These are phyloP conservation scores for Eulimnadia texana DNA, from an alignment of 1,140 invertebrate genomes.

Conservation along the genomic window DNA sequence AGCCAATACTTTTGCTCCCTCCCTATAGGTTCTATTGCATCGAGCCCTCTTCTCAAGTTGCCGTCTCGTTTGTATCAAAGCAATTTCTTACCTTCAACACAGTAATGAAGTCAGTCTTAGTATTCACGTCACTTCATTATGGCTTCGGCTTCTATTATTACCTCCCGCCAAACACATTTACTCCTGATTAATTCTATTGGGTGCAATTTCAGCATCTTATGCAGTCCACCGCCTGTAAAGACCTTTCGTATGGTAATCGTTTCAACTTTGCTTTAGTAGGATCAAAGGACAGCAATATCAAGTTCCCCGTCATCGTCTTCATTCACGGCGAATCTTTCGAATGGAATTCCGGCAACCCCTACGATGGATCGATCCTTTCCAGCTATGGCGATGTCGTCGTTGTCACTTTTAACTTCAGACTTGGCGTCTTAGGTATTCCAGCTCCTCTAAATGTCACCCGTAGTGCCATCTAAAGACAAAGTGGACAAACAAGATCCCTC, in stretches of 20 bases:
- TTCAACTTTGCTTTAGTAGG: conserved; percentile 9
- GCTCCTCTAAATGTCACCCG: neutral
- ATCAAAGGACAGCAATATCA: conserved; percentile 17
- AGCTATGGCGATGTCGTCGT: conserved; percentile 82
- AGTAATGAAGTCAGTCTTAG: neutral
- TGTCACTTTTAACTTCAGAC: conserved; percentile 80
- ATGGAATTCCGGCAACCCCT: conserved; percentile 83
- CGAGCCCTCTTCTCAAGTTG: neutral
- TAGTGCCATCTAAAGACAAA: neutral
- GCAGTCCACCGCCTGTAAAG: neutral
- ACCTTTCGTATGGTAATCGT: neutral
- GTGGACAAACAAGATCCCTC: too few species aligned
- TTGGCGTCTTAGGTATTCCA: conserved; percentile 68
- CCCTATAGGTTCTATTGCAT: too few species aligned
- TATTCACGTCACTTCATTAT: neutral
- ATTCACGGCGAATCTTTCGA: conserved; percentile 85
- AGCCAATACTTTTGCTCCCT: neutral
- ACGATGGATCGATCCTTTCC: conserved; percentile 73
- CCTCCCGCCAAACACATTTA: neutral
- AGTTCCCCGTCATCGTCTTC: conserved; percentile 64
- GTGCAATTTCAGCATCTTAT: neutral
- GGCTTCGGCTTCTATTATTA: neutral
- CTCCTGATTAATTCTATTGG: neutral
- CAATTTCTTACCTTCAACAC: neutral
- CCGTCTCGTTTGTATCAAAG: neutral